phyloP scores from a whole-genome alignment of 2,797 vertebrate species.

The Psittacula echo region DNA sequence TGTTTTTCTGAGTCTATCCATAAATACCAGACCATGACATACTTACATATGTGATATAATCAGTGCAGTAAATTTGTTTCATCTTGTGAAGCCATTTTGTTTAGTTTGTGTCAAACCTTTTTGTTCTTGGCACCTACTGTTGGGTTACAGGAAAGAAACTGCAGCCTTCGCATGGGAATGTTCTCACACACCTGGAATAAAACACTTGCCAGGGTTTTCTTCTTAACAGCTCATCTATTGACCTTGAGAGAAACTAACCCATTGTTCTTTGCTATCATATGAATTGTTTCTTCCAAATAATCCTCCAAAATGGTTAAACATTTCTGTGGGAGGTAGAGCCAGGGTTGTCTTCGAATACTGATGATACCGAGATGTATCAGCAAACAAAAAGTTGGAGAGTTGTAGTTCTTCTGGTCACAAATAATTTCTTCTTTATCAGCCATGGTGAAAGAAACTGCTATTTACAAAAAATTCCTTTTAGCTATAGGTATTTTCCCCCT shows the following conservation, averaged over 20 bases:
- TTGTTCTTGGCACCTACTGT: not conserved
- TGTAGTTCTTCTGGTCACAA: not conserved
- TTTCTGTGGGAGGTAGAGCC: not conserved
- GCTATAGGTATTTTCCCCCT: not conserved
- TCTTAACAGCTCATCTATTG: not conserved
- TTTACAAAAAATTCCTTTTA: not conserved
- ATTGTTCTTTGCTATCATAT: not conserved
- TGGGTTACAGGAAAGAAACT: not conserved
- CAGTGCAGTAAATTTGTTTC: not conserved
- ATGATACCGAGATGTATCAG: not conserved
- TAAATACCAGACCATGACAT: not conserved
- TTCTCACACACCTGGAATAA: not conserved
- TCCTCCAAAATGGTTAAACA: not conserved
- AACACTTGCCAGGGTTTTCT: not conserved
- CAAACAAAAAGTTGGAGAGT: not conserved
- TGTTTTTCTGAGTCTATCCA: not conserved
- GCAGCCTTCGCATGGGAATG: not conserved
- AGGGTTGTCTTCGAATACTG: not conserved
- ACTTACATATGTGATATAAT: accelerated
- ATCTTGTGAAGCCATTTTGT: not conserved
- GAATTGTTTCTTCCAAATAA: not conserved
- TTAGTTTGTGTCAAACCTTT: not conserved
- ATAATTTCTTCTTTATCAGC: not conserved
- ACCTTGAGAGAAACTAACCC: not conserved
- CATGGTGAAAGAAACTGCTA: not conserved